Evolutionary conservation across 2,888 invertebrate genomes (phyloP), one percentile per base, ranked within the genome.

Genomic region (Melitaea athalia): DNA sequence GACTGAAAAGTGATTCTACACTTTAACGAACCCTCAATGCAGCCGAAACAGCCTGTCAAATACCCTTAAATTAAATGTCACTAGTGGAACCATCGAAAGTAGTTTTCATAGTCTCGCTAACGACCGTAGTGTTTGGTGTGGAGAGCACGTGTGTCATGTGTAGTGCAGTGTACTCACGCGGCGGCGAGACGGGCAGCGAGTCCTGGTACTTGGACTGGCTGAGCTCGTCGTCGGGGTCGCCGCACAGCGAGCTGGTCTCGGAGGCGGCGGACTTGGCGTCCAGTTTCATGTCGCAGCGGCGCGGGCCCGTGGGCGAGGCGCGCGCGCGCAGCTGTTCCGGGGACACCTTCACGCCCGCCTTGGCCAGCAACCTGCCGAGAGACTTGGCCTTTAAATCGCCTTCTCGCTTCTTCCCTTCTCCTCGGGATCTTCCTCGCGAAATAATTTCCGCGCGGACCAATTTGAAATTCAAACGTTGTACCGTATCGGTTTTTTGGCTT

Each of bases 291-390:
- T 96, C 96, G 10, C 95, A 95, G 59, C 96, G 93, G 14, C 96
- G 93, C 3, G 96, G 96, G 5, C 97, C 97, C 2, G 97, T 97
- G 0, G 97, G 97, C 0, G 97, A 97, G 0, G 97, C 97, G 42
- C 97, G 94, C 0, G 97, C 97, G 49, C 97, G 91, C 31, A 97
- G 86, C 82, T 97, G 97, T 17, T 97, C 97, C 0, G 97, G 95
- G 8, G 96, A 96, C 64, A 97, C 96, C 85, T 97, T 97, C 11
- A 97, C 97, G 11, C 97, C 97, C 0, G 97, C 97, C 85, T 98
- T 98, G 49, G 97, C 97, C 73, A 98, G 89, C 72, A 98, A 91
- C 74, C 97, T 95, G 45, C 11, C 43, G 3, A 24, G 1, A 24
- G 24, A 24, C 1, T 1, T 24, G 24, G 24, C 24, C 24, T 24